Conservation (phyloP, 2,113 vertebrate species). For the Rhizomys pruinosus region DNA sequence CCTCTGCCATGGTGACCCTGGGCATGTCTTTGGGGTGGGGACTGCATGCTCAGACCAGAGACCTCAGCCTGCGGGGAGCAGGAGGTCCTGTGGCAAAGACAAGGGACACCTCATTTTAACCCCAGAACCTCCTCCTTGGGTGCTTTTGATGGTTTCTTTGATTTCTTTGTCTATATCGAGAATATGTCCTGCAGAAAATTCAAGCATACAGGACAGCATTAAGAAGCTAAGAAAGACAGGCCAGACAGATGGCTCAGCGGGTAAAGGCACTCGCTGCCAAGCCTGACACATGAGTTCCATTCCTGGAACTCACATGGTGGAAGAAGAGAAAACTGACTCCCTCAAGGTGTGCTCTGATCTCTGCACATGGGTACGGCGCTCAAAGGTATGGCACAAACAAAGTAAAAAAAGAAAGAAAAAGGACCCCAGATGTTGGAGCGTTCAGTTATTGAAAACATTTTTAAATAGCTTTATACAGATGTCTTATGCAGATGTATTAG, state of each 20-base stretch:
- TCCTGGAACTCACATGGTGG: background rate
- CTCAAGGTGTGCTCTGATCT: background rate
- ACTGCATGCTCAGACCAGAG: accelerated
- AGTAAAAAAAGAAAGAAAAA: background rate
- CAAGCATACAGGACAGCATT: background rate
- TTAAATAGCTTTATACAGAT: background rate
- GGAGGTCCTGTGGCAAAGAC: background rate
- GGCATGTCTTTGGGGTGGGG: too few species aligned
- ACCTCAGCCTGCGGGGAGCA: background rate
- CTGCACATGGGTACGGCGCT: background rate
- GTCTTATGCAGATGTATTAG: background rate
- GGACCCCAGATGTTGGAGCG: accelerated
- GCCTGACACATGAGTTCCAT: background rate
- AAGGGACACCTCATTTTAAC: background rate
- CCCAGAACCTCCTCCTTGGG: background rate
- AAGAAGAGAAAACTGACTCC: background rate
- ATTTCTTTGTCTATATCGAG: background rate
- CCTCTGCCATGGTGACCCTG: background rate
- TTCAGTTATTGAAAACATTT: too few species aligned
- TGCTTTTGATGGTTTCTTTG: background rate
- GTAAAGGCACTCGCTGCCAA: background rate
- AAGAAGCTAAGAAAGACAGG: background rate
- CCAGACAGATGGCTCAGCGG: background rate
- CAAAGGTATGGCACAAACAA: background rate
- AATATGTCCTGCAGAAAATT: background rate